Evolutionary conservation across 35 echinoderm and acorn worm genomes (phyloP).

Genomic region (Apostichopus californicus): DNA sequence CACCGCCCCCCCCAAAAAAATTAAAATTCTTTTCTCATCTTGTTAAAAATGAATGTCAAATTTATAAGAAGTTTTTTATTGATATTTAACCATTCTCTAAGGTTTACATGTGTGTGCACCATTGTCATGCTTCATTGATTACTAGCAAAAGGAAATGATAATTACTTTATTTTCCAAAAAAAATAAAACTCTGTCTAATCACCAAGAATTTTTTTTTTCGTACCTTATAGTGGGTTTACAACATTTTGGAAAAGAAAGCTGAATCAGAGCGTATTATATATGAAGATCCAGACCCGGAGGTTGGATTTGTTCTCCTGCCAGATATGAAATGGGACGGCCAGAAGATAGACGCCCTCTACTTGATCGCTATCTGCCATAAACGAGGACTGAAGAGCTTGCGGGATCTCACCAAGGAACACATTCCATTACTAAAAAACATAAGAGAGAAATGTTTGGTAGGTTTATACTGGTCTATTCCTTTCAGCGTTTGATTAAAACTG

Average conservation of each 20-base stretch:
- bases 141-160: too few species aligned
- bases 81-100: too few species aligned
- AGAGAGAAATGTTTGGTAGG: constrained; percentile 84
- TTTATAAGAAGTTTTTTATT: too few species aligned
- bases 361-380: constrained; percentile 81
- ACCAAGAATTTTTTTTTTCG: not conserved
- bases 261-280: constrained; percentile 84
- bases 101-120: too few species aligned
- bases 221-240: constrained; percentile 88
- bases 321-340: constrained; percentile 98
- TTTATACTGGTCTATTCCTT: not conserved
- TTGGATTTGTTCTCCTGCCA: constrained; percentile 85
- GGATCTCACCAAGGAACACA: constrained; percentile 73
- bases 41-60: too few species aligned
- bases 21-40: too few species aligned
- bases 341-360: constrained; percentile 71
- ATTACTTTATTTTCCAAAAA: too few species aligned
- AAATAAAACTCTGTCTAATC: not conserved
- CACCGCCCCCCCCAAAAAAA: too few species aligned
- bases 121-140: too few species aligned
- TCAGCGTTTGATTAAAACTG: not conserved
- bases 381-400: constrained; percentile 76
- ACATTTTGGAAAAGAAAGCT: constrained; percentile 91
- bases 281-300: constrained; percentile 87
- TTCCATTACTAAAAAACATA: constrained; percentile 86